Evolutionary conservation across 2,113 vertebrate genomes (phyloP).

Genomic region (Forbesichthys papilliferus): DNA sequence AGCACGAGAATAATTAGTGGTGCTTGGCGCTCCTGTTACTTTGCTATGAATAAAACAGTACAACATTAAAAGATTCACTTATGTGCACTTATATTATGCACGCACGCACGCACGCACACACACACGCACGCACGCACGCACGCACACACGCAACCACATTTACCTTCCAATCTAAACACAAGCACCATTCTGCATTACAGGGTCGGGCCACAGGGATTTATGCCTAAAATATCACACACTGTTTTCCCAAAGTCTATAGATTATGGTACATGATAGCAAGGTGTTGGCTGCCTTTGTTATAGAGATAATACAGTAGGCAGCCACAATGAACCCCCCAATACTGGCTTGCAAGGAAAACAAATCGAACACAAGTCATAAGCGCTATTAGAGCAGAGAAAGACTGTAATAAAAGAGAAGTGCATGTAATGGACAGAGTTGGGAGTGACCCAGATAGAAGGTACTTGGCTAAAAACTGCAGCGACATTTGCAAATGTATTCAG

Average conservation of each 20-base stretch:
- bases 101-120: constrained; percentile 3
- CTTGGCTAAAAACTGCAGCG: not conserved
- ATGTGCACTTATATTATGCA: too few relatives aligned
- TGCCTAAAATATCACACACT: constrained; percentile 12
- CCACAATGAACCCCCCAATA: constrained; percentile 9
- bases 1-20: constrained; percentile 32
- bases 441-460: constrained; percentile 29
- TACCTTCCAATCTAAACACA: not conserved
- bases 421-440: constrained; percentile 6
- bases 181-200: not conserved
- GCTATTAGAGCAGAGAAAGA: constrained; percentile 14
- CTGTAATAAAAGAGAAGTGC: not conserved
- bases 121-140: not conserved
- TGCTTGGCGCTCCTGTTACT: constrained; percentile 24
- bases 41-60: constrained; percentile 25
- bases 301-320: not conserved
- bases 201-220: constrained; percentile 23
- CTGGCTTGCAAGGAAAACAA: constrained; percentile 17
- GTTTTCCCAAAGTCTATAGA: constrained; percentile 6
- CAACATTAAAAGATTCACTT: too few relatives aligned
- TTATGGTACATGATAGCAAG: not conserved
- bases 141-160: constrained; percentile 10
- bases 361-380: constrained; percentile 31
- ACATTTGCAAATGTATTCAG: too few relatives aligned
- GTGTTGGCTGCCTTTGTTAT: not conserved